phyloP scores from a whole-genome alignment of 2,797 vertebrate genomes.

The Hoplostethus mediterraneus region DNA sequence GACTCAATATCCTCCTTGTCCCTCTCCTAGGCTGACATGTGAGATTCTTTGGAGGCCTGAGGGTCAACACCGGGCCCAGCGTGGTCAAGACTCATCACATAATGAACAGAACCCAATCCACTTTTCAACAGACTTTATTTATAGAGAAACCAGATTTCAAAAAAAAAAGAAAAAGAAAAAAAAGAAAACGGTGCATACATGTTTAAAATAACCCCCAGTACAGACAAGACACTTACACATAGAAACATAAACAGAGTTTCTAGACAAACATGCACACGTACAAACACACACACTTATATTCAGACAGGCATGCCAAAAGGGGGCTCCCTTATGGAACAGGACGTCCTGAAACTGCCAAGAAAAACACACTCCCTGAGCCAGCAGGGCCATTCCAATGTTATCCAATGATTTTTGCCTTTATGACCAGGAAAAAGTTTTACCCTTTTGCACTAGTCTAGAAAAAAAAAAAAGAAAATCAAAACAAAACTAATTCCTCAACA shows the following conservation, averaged over 20 bases:
- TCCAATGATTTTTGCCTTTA: constrained; percentile 74
- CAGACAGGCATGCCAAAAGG: constrained; percentile 69
- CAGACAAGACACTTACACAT: constrained; percentile 55
- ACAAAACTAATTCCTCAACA: constrained; percentile 33
- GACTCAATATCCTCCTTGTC: constrained; percentile 70
- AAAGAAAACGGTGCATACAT: constrained; percentile 39
- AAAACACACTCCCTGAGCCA: constrained; percentile 77
- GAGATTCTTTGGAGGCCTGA: constrained; percentile 74
- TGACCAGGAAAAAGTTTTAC: constrained; percentile 62
- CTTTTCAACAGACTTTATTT: constrained; percentile 75
- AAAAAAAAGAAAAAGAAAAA: constrained; percentile 3
- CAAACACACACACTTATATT: constrained; percentile 43
- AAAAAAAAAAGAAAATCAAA: constrained; percentile 33
- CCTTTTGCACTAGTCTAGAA: constrained; percentile 48
- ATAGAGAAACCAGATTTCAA: constrained; percentile 39
- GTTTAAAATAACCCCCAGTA: constrained; percentile 49
- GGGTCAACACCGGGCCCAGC: constrained; percentile 62
- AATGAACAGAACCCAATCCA: constrained; percentile 59
- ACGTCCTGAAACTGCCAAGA: constrained; percentile 81
- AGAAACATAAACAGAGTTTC: constrained; percentile 66
- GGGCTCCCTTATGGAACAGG: constrained; percentile 83
- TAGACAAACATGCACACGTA: constrained; percentile 57
- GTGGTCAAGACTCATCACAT: constrained; percentile 63
- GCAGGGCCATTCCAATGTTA: constrained; percentile 75
- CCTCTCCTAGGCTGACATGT: constrained; percentile 71